These are phyloP conservation scores for Agrenia bidenticulata DNA, from an alignment of 2,888 invertebrate species.

Conservation along the genomic window DNA sequence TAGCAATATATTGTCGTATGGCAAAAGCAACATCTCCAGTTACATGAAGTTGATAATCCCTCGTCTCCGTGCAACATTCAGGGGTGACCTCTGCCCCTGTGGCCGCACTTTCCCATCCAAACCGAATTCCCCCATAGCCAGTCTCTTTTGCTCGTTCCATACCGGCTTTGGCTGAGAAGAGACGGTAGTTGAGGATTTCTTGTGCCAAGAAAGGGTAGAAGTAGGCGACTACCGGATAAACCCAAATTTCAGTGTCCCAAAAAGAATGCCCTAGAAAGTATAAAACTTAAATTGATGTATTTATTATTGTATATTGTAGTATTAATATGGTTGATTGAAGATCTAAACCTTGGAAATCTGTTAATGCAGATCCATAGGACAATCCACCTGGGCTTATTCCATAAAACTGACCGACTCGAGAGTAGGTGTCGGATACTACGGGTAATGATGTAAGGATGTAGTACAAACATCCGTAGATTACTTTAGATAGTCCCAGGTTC, in stretches of 20 bases:
- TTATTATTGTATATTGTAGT: not conserved
- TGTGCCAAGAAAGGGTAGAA: slow-evolving; percentile 48
- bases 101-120: slow-evolving; percentile 52
- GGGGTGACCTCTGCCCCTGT: slow-evolving; percentile 53
- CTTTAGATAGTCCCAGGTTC: slow-evolving; percentile 47
- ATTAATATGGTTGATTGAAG: not conserved
- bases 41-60: slow-evolving; percentile 51
- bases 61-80: slow-evolving; percentile 52
- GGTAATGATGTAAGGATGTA: slow-evolving; percentile 53
- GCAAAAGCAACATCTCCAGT: slow-evolving; percentile 53
- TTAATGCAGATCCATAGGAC: slow-evolving; percentile 47
- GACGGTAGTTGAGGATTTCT: slow-evolving; percentile 51
- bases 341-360: slow-evolving; percentile 14
- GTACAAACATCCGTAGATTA: slow-evolving; percentile 51
- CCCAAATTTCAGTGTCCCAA: slow-evolving; percentile 53
- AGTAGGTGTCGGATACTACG: slow-evolving; percentile 27
- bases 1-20: slow-evolving; percentile 51
- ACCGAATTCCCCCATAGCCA: slow-evolving; percentile 47
- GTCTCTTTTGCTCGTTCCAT: slow-evolving; percentile 45
- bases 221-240: slow-evolving; percentile 51
- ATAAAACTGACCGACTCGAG: slow-evolving; percentile 42
- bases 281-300: not conserved
- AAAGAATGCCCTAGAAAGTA: slow-evolving; percentile 13
- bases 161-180: slow-evolving; percentile 43
- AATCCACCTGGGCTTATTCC: slow-evolving; percentile 53